These are phyloP conservation scores for Tetraneura akinire DNA, from an alignment of 1,140 invertebrate genomes.

Conservation along the genomic window DNA sequence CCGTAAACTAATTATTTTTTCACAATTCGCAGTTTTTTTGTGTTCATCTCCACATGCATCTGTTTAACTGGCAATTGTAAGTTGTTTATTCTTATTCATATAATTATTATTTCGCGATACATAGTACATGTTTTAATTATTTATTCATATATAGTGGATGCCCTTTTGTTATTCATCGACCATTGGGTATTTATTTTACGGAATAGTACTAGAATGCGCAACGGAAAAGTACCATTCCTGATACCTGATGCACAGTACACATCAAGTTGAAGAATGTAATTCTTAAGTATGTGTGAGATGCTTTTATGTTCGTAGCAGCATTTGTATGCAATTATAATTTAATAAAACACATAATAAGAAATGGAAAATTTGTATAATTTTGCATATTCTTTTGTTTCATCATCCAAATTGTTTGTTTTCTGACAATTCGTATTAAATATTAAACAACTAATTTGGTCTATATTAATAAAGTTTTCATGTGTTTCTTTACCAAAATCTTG, in stretches of 20 bases:
- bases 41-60: neutral
- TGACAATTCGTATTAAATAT: neutral
- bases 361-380: neutral
- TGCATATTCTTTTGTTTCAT: neutral
- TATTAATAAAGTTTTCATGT: neutral
- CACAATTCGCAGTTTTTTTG: neutral
- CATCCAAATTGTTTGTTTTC: neutral
- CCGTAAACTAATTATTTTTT: neutral
- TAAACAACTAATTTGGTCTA: neutral
- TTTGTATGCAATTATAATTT: neutral
- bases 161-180: neutral
- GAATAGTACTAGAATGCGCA: neutral
- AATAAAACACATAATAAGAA: neutral
- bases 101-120: no score
- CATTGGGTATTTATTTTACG: neutral
- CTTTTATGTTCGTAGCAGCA: neutral
- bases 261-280: no score
- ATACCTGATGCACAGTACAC: no score
- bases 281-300: neutral
- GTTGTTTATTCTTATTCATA: no score
- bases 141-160: neutral
- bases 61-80: neutral
- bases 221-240: neutral
- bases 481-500: neutral
- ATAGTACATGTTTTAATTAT: neutral